Evolutionary conservation across 2,113 vertebrate genomes (phyloP).

Genomic region (Pseudonaja textilis): DNA sequence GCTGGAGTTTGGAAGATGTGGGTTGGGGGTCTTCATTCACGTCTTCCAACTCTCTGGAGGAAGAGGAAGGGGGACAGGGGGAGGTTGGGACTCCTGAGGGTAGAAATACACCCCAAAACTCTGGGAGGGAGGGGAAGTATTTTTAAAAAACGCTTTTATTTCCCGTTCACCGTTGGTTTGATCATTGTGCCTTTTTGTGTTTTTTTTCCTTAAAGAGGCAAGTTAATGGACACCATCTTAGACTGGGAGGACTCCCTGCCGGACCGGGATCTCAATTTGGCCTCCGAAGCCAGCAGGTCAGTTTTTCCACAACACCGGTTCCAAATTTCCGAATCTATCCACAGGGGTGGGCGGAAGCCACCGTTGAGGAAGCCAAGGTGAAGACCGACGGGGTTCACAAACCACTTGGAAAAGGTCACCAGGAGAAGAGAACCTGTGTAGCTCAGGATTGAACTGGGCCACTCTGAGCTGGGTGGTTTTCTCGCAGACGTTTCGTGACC

Average conservation of each 20-base stretch:
- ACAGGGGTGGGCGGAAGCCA: background rate
- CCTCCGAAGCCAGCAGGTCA: constrained; percentile 91
- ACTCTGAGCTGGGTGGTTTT: background rate
- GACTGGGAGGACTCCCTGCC: constrained; percentile 97
- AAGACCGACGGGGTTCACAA: background rate
- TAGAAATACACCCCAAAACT: background rate
- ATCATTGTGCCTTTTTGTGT: fast-evolving
- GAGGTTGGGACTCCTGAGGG: fast-evolving
- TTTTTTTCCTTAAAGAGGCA: constrained; percentile 74
- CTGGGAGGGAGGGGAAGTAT: background rate
- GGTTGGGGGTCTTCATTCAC: background rate
- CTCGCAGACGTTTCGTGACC: background rate
- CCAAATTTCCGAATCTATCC: background rate
- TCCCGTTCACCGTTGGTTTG: background rate
- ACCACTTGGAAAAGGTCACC: background rate
- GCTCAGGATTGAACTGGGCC: background rate
- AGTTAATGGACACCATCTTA: constrained; percentile 90
- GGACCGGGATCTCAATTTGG: constrained; percentile 83
- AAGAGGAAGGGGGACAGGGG: too few species aligned
- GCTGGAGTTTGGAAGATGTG: background rate
- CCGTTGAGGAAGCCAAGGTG: background rate
- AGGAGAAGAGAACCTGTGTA: background rate
- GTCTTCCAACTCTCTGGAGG: background rate
- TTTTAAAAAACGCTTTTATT: background rate
- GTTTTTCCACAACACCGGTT: background rate